Percentiles rank a stretch among this genome's conserved stretches.
Conservation (phyloP, 2,113 vertebrate species). For the Crotalus helleri region DNA sequence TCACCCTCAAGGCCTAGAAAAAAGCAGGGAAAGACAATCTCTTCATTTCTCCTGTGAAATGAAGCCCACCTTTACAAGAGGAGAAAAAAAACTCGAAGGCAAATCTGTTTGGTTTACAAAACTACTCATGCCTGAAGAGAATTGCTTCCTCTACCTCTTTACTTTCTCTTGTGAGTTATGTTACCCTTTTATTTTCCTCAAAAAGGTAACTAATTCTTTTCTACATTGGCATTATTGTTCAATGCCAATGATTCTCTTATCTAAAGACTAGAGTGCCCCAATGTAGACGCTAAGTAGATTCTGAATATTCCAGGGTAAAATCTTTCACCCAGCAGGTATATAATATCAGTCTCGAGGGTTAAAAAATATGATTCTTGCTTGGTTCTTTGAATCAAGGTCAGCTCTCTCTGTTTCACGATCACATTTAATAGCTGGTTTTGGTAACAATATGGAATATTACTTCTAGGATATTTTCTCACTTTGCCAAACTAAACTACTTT, state of each 20-base stretch:
- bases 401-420: not conserved
- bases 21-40: not conserved
- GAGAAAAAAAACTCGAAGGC: not conserved
- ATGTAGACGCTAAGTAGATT: not conserved
- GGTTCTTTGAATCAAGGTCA: not conserved
- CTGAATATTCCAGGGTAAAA: not conserved
- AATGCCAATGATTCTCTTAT: not conserved
- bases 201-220: too few relatives aligned
- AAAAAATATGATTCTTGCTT: not conserved
- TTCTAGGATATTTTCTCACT: not conserved
- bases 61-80: not conserved
- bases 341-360: too few relatives aligned
- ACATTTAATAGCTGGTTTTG: not conserved
- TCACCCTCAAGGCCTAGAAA: slow-evolving; percentile 72
- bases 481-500: not conserved
- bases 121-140: not conserved
- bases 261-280: too few relatives aligned
- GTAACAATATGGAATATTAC: not conserved
- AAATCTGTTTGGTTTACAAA: not conserved
- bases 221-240: too few relatives aligned
- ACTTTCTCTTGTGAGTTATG: not conserved
- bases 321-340: not conserved
- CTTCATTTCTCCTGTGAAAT: not conserved
- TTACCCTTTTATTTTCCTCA: not conserved
- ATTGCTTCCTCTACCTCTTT: not conserved